Conservation (phyloP, 2,888 invertebrate species). For the Pocota personata region DNA sequence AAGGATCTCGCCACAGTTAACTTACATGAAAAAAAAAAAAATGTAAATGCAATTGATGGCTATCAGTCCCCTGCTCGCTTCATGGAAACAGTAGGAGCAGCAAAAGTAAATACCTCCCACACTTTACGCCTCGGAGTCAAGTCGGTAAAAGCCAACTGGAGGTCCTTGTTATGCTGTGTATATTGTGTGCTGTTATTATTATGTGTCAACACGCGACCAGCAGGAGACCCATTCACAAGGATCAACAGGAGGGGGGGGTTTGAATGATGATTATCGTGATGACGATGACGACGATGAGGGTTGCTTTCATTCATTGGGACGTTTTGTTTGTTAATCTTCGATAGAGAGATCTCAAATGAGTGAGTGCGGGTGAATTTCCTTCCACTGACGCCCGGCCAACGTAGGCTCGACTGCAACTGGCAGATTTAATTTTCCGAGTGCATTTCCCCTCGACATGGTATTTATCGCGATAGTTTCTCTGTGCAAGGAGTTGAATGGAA, state of each 20-base stretch:
- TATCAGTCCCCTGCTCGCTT: not conserved
- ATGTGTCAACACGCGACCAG: slow-evolving; percentile 65
- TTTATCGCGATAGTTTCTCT: not conserved
- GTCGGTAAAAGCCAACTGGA: slow-evolving; percentile 32
- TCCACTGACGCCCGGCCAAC: not conserved
- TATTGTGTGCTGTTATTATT: slow-evolving; percentile 45
- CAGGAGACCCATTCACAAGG: slow-evolving; percentile 36
- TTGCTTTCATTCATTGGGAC: slow-evolving; percentile 35
- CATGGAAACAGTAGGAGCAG: not conserved
- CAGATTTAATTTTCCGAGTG: slow-evolving; percentile 50
- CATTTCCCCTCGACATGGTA: slow-evolving; percentile 34
- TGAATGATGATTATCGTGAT: not conserved
- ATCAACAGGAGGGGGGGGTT: slow-evolving; percentile 2
- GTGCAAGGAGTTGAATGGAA: not conserved
- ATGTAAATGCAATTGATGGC: slow-evolving; percentile 49
- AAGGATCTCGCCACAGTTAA: slow-evolving; percentile 42
- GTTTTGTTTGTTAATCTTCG: slow-evolving; percentile 56
- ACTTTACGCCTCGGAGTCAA: slow-evolving; percentile 20
- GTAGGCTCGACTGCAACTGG: slow-evolving; percentile 34
- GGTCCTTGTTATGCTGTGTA: slow-evolving; percentile 35
- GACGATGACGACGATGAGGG: slow-evolving; percentile 19
- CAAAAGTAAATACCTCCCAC: slow-evolving; percentile 33
- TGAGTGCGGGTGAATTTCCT: not conserved
- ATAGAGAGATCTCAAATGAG: slow-evolving; percentile 17
- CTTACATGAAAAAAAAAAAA: slow-evolving; percentile 33